Conservation (phyloP, 2,113 vertebrate species). For the Ophthalmolycus amberensis region DNA sequence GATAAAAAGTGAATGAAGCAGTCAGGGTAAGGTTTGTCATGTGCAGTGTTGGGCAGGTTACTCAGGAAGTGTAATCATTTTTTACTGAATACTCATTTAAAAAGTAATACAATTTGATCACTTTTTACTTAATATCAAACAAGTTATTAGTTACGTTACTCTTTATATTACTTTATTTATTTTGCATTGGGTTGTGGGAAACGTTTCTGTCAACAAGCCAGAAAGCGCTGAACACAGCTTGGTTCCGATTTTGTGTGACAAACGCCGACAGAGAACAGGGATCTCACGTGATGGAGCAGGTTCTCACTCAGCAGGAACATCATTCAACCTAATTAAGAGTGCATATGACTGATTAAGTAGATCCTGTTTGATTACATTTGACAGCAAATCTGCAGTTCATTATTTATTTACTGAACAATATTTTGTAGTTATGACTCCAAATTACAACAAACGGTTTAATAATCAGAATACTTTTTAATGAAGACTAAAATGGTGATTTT, state of each 20-base stretch:
- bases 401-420: constrained; percentile 22
- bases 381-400: constrained; percentile 27
- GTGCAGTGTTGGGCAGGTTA: too few relatives aligned
- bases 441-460: background rate
- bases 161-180: too few relatives aligned
- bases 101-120: too few relatives aligned
- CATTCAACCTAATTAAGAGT: constrained; percentile 46
- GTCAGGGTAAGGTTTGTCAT: background rate
- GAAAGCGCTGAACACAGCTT: constrained; percentile 33
- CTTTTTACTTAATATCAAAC: too few relatives aligned
- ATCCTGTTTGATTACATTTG: constrained; percentile 20
- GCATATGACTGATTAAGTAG: constrained; percentile 34
- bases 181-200: constrained; percentile 9
- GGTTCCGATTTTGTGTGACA: constrained; percentile 26
- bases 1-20: background rate
- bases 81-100: too few relatives aligned
- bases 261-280: constrained; percentile 29
- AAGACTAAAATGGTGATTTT: background rate
- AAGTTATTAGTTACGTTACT: too few relatives aligned
- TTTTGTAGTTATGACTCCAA: background rate
- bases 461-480: background rate
- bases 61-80: too few relatives aligned
- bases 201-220: constrained; percentile 15
- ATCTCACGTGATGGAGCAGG: constrained; percentile 38
- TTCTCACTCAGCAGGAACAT: constrained; percentile 43